A percentile compares a stretch with the other conserved stretches of the same genome.
These are phyloP conservation scores for Elaphurus davidianus DNA, from an alignment of 2,113 vertebrate genomes.

Conservation along the genomic window DNA sequence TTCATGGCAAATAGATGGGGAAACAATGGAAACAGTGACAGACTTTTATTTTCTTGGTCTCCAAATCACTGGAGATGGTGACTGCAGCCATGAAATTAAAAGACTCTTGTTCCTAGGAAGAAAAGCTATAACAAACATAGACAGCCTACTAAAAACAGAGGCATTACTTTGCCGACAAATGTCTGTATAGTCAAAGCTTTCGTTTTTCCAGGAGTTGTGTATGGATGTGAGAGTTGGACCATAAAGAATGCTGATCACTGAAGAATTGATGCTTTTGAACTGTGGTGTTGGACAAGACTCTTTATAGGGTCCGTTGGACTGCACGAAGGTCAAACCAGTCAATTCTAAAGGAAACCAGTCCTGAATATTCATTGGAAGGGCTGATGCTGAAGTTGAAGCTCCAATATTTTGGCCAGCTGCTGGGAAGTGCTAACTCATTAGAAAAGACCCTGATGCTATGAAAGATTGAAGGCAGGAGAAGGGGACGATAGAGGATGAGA, in stretches of 20 bases:
- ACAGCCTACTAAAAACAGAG: neutral
- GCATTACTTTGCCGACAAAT: neutral
- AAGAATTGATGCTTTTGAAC: neutral
- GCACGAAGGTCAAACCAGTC: neutral
- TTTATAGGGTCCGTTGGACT: neutral
- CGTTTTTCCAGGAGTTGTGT: neutral
- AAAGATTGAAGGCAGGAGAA: neutral
- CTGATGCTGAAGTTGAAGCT: neutral
- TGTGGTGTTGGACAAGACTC: neutral
- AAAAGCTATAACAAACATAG: neutral
- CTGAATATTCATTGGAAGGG: neutral
- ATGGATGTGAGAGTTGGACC: neutral
- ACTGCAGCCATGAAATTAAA: neutral
- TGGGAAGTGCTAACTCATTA: neutral
- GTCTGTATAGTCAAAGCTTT: neutral
- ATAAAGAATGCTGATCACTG: neutral
- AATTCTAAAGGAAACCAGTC: neutral
- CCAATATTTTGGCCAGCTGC: neutral
- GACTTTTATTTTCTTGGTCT: neutral
- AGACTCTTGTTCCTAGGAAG: neutral
- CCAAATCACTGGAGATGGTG: neutral
- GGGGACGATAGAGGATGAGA: accelerated
- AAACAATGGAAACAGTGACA: neutral
- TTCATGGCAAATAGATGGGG: neutral
- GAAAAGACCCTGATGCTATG: neutral